Conservation (phyloP, 2,797 vertebrate species). For the Staurois parvus region DNA sequence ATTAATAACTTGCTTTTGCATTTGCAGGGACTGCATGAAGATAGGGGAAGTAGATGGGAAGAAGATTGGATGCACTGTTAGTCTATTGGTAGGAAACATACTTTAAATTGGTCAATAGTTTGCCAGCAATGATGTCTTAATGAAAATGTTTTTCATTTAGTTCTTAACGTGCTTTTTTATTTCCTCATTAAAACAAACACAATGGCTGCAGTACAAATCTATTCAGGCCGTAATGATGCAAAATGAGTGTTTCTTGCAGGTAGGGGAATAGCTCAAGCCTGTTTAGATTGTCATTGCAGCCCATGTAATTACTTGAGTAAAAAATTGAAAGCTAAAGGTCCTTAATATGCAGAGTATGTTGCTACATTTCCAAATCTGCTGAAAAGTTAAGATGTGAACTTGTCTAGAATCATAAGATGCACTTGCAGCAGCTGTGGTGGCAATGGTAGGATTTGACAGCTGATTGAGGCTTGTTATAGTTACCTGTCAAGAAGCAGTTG, state of each 20-base stretch:
- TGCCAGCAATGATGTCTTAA: neutral
- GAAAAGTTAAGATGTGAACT: conserved; percentile 38
- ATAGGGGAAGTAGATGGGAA: conserved; percentile 97
- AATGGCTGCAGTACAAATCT: conserved; percentile 30
- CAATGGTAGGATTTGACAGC: conserved; percentile 44
- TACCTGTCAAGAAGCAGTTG: conserved; percentile 35
- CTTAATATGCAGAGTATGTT: conserved; percentile 48
- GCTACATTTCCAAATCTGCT: conserved; percentile 2
- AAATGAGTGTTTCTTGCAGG: conserved; percentile 33
- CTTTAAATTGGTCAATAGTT: conserved; percentile 4
- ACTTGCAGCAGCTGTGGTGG: conserved; percentile 11
- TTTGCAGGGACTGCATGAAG: conserved; percentile 96
- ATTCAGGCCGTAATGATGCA: conserved; percentile 26
- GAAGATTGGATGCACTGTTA: conserved; percentile 98
- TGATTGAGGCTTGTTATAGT: conserved; percentile 34
- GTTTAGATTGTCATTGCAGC: conserved; percentile 36
- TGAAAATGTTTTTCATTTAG: conserved; percentile 41
- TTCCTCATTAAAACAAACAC: conserved; percentile 21
- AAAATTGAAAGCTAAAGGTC: conserved; percentile 31
- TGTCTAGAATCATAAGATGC: conserved; percentile 55
- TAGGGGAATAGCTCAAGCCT: conserved; percentile 30
- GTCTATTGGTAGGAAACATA: conserved; percentile 84
- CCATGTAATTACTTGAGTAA: conserved; percentile 50
- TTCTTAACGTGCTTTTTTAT: conserved; percentile 39
- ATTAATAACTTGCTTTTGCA: conserved; percentile 50